Percentiles rank a stretch among this genome's conserved stretches.
Conservation (phyloP, 2,113 vertebrate genomes). For the Oostethus manadensis region DNA sequence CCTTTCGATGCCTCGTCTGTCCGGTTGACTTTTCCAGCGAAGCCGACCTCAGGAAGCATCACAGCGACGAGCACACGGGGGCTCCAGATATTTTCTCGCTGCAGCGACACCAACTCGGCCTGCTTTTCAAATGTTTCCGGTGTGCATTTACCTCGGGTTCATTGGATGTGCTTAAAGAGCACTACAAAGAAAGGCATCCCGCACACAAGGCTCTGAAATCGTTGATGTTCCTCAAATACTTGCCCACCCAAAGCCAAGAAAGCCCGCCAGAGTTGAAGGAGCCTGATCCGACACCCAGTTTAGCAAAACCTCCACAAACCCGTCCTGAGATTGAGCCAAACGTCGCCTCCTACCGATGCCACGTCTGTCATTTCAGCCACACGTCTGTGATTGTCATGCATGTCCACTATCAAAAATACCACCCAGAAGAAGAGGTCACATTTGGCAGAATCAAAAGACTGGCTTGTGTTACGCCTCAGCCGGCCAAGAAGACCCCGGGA, state of each 20-base stretch:
- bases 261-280: constrained; percentile 57
- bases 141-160: constrained; percentile 78
- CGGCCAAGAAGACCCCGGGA: constrained; percentile 1
- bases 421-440: constrained; percentile 77
- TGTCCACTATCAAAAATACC: constrained; percentile 87
- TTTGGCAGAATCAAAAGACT: constrained; percentile 49
- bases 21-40: constrained; percentile 83
- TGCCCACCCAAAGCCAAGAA: constrained; percentile 69
- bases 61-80: constrained; percentile 79
- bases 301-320: constrained; percentile 68
- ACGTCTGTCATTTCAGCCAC: constrained; percentile 41
- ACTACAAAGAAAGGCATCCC: constrained; percentile 87
- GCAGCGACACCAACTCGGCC: constrained; percentile 72
- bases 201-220: constrained; percentile 79
- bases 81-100: constrained; percentile 76
- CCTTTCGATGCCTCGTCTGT: constrained; percentile 86
- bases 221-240: constrained; percentile 84
- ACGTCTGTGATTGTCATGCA: constrained; percentile 81
- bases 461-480: neutral
- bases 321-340: constrained; percentile 43
- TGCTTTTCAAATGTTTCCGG: constrained; percentile 83
- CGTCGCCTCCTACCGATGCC: constrained; percentile 30
- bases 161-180: constrained; percentile 77
- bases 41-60: constrained; percentile 80
- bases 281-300: constrained; percentile 71